Conservation (phyloP, 2,797 vertebrate species). For the Sebastes diaconus region DNA sequence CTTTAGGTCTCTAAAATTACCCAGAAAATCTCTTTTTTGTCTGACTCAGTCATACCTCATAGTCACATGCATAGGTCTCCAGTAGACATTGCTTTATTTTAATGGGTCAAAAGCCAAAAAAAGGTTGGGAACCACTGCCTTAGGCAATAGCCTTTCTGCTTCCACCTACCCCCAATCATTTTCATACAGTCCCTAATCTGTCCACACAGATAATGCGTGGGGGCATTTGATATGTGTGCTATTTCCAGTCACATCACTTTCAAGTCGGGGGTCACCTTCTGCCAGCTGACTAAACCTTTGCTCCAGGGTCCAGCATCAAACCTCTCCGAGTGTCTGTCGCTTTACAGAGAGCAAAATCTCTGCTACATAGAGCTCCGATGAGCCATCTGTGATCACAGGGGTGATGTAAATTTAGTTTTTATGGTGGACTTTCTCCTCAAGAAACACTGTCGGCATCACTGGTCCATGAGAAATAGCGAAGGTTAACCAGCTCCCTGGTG, state of each 20-base stretch:
- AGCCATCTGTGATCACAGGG: neutral
- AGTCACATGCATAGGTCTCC: neutral
- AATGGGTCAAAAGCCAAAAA: neutral
- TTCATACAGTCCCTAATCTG: slow-evolving; percentile 11
- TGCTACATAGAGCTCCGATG: neutral
- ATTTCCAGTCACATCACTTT: slow-evolving; percentile 20
- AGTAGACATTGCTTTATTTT: neutral
- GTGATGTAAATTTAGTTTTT: neutral
- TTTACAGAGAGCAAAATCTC: neutral
- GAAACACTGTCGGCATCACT: neutral
- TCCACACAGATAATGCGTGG: neutral
- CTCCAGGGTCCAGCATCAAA: slow-evolving; percentile 5
- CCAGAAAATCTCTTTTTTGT: neutral
- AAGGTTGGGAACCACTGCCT: neutral
- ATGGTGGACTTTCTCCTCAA: neutral
- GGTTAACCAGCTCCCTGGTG: slow-evolving; percentile 27
- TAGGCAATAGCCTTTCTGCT: neutral
- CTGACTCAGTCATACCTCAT: neutral
- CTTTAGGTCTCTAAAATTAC: neutral
- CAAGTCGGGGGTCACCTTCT: slow-evolving; percentile 32
- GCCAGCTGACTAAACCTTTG: slow-evolving; percentile 7
- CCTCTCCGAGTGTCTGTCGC: neutral
- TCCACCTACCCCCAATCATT: neutral
- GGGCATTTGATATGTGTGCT: neutral
- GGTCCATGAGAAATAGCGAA: neutral